Evolutionary conservation across 2,797 vertebrate species (phyloP).

Genomic region (Manis javanica): DNA sequence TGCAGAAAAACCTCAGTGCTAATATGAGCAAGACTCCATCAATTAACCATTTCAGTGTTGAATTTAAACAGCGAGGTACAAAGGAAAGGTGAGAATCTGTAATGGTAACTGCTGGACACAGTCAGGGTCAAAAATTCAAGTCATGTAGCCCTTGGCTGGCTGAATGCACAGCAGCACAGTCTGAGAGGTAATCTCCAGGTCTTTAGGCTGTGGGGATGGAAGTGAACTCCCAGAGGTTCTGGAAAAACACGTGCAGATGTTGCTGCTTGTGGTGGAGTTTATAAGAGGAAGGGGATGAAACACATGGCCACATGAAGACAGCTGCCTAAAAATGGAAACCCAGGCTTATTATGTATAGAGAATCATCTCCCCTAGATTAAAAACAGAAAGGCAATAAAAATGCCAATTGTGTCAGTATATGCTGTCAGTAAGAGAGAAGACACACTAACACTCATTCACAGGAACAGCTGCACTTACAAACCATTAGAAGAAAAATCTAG

Average conservation of each 20-base stretch:
- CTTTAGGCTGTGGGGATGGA: conserved; percentile 75
- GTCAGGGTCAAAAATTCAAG: neutral
- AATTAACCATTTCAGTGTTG: neutral
- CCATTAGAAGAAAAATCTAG: neutral
- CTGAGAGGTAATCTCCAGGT: conserved; percentile 71
- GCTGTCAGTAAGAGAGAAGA: conserved; percentile 11
- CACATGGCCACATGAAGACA: conserved; percentile 71
- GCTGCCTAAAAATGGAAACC: conserved; percentile 73
- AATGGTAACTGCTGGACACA: neutral
- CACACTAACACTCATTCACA: neutral
- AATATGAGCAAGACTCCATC: neutral
- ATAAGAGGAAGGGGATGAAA: conserved; percentile 71
- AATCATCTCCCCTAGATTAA: conserved; percentile 81
- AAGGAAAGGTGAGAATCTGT: neutral
- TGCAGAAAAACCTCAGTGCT: neutral
- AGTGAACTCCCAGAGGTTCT: conserved; percentile 78
- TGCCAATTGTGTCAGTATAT: conserved; percentile 60
- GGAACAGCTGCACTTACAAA: neutral
- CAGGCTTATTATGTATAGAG: conserved; percentile 44
- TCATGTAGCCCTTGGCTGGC: neutral
- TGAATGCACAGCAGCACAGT: neutral
- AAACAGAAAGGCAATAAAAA: conserved; percentile 79
- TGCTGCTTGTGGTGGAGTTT: conserved; percentile 56
- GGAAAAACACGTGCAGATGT: conserved; percentile 82
- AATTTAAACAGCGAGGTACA: neutral